Conservation (phyloP, 2,113 vertebrate genomes). For the Xiphophorus maculatus region DNA sequence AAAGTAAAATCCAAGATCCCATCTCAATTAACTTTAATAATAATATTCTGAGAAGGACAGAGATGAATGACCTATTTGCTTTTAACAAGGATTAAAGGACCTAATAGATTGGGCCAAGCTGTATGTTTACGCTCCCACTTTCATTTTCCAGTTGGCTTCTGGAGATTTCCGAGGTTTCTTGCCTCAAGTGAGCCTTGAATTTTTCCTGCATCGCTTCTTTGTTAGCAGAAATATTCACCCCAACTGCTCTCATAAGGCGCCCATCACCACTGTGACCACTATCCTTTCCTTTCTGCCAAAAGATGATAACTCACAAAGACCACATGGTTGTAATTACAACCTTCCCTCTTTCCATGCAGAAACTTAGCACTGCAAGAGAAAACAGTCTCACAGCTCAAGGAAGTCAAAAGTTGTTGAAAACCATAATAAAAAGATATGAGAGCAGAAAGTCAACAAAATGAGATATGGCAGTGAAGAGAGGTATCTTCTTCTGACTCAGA, state of each 20-base stretch:
- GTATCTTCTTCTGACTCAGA: conserved; percentile 28
- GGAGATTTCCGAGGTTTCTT: conserved; percentile 24
- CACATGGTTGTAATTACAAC: conserved; percentile 52
- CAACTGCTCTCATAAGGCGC: conserved; percentile 21
- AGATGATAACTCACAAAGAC: conserved; percentile 27
- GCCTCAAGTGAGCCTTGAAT: conserved; percentile 17
- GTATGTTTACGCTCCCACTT: conserved; percentile 32
- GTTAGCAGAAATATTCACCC: conserved; percentile 26
- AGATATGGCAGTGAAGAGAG: conserved; percentile 44
- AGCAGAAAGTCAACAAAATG: conserved; percentile 38
- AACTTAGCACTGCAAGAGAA: conserved; percentile 19
- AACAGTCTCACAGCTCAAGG: conserved; percentile 26
- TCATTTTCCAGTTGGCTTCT: conserved; percentile 23
- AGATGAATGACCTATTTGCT: conserved; percentile 34
- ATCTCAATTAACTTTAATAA: conserved; percentile 32
- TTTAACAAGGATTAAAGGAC: conserved; percentile 36
- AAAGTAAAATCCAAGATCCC: conserved; percentile 45
- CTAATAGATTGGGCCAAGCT: conserved; percentile 21
- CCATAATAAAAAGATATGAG: conserved; percentile 11
- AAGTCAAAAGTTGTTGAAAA: conserved; percentile 33
- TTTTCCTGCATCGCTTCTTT: not conserved
- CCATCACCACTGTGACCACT: conserved; percentile 3
- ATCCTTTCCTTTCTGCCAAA: conserved; percentile 28
- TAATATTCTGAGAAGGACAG: conserved; percentile 9
- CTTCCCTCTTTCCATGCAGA: conserved; percentile 34